Evolutionary conservation across 2,888 invertebrate genomes (phyloP), one percentile per base, ranked within the genome.

Genomic region (Chydorus sphaericus): DNA sequence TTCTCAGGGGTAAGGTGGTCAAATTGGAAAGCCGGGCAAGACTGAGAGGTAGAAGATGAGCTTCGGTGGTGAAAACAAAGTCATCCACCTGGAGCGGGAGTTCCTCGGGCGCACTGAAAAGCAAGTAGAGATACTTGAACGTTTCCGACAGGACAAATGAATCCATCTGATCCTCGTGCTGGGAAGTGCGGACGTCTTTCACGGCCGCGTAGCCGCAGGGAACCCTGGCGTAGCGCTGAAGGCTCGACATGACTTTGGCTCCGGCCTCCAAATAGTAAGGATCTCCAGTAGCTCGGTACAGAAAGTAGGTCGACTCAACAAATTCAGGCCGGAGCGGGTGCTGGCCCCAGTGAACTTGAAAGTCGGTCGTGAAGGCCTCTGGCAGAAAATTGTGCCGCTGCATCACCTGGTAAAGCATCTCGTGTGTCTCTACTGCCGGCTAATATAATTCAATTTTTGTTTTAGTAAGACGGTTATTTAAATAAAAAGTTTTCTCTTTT

Each of bases 341-440:
- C 68, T 96, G 93, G 2, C 90, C 94, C 97, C 97, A 98, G 67
- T 97, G 94, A 8, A 98, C 91, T 76, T 91, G 87, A 66, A 97
- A 93, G 71, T 97, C 96, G 1, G 90, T 88, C 0, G 97, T 97
- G 70, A 98, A 98, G 4, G 97, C 97, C 75, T 98, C 97, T 0
- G 97, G 97, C 65, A 98, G 83, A 70, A 97, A 96, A 60, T 92
- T 94, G 70, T 98, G 96, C 65, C 91, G 79, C 71, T 94, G 89
- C 81, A 94, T 91, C 14, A 98, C 93, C 73, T 97, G 96, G 70
- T 93, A 94, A 2, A 98, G 76, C 92, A 97, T 94, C 71, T 97
- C 97, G 68, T 97, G 97, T 0, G 93, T 94, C 74, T 96, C 94
- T n/a, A 98, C 92, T 0, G 97, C 97, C 8, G 94, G 90, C 65